phyloP scores from a whole-genome alignment of 2,888 invertebrate species.

The Netelia inedita region DNA sequence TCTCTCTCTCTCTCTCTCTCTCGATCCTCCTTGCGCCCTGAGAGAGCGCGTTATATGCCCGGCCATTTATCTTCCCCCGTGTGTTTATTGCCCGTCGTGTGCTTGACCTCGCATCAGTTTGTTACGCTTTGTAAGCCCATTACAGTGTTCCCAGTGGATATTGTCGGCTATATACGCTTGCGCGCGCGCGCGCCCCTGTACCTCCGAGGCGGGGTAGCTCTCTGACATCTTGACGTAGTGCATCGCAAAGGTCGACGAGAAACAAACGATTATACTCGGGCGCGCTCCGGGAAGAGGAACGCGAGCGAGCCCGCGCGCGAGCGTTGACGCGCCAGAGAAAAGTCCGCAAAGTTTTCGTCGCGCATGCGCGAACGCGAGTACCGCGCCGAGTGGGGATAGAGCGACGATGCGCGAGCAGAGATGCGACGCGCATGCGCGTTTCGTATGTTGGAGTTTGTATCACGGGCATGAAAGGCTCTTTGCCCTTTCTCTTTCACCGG shows the following conservation, averaged over 20 bases:
- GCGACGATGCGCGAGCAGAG: too few species aligned
- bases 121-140: constrained; percentile 85
- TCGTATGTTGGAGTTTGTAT: too few species aligned
- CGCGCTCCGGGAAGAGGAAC: constrained; percentile 16
- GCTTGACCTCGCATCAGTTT: constrained; percentile 85
- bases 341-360: neutral
- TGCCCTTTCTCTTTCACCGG: constrained; percentile 46
- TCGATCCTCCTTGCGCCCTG: neutral
- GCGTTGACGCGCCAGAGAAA: constrained; percentile 27
- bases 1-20: neutral
- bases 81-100: constrained; percentile 85
- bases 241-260: constrained; percentile 84
- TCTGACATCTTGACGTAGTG: constrained; percentile 85
- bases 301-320: constrained; percentile 35
- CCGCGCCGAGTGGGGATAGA: too few species aligned
- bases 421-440: too few species aligned
- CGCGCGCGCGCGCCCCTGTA: neutral
- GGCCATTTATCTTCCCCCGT: constrained; percentile 84
- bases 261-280: constrained; percentile 81
- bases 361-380: too few species aligned
- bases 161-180: constrained; percentile 42
- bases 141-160: constrained; percentile 83
- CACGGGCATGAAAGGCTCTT: neutral
- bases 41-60: constrained; percentile 25
- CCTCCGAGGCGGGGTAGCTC: constrained; percentile 82